These are phyloP conservation scores for Crotalus tigris DNA, from an alignment of 2,113 vertebrate genomes.

Conservation along the genomic window DNA sequence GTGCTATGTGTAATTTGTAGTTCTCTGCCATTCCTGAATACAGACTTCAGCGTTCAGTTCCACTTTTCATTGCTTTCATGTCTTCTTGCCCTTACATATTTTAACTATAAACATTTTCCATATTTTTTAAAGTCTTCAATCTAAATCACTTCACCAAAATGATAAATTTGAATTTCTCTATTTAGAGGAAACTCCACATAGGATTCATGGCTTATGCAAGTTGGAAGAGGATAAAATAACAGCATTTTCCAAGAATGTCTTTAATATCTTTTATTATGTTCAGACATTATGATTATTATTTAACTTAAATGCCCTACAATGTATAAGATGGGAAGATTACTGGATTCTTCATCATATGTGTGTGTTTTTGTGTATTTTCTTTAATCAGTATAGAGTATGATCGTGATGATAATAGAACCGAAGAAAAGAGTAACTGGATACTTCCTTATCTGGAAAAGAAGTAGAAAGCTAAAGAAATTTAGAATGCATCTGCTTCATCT, in stretches of 20 bases:
- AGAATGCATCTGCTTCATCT: neutral
- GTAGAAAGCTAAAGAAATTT: neutral
- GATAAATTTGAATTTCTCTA: neutral
- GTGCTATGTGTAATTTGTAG: neutral
- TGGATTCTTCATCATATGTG: neutral
- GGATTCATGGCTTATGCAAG: neutral
- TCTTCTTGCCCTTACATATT: neutral
- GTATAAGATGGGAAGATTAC: neutral
- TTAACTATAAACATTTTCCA: neutral
- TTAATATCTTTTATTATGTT: neutral
- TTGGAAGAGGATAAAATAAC: neutral
- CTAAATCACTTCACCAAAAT: neutral
- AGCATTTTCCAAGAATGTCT: neutral
- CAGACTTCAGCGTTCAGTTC: neutral
- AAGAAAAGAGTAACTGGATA: neutral
- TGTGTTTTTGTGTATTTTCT: neutral
- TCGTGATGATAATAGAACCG: neutral
- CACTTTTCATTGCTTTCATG: neutral
- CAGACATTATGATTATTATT: neutral
- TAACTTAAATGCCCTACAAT: neutral
- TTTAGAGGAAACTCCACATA: neutral
- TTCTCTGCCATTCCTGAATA: neutral
- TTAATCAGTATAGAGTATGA: neutral
- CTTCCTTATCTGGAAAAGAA: neutral
- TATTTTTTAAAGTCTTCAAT: neutral